A percentile compares a stretch with the other conserved stretches of the same genome.
These are phyloP conservation scores for Notiomystis cincta DNA, from an alignment of 2,113 vertebrate genomes.

Conservation along the genomic window DNA sequence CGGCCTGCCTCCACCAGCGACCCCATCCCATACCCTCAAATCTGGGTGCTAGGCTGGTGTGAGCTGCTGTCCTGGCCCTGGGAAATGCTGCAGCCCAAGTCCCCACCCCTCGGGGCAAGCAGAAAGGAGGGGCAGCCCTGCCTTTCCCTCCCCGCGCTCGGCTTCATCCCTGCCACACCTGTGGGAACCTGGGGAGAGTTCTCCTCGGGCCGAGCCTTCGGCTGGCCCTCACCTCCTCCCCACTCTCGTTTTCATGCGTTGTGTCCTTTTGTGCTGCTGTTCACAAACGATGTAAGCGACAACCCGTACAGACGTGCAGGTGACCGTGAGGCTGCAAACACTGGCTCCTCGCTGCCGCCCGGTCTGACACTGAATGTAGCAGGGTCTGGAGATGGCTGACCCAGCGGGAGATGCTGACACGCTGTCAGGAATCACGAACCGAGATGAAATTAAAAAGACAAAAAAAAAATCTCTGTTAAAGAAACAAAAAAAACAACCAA, in stretches of 20 bases:
- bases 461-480: background rate
- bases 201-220: background rate
- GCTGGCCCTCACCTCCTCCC: conserved; percentile 2
- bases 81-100: background rate
- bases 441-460: conserved; percentile 42
- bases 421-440: conserved; percentile 27
- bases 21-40: background rate
- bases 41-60: background rate
- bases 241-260: conserved; percentile 40
- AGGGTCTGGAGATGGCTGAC: conserved; percentile 12
- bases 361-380: conserved; percentile 51
- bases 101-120: accelerated
- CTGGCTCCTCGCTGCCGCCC: background rate
- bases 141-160: background rate
- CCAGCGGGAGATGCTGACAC: background rate
- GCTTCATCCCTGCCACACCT: background rate
- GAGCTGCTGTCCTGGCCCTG: background rate
- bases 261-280: conserved; percentile 69
- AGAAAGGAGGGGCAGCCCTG: background rate
- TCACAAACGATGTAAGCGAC: conserved; percentile 42
- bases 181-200: background rate
- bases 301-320: background rate
- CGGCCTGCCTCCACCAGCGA: background rate
- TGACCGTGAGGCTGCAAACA: background rate
- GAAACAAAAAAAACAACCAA: background rate